A percentile compares a stretch with the other conserved stretches of the same genome.
phyloP scores from a whole-genome alignment of 2,888 invertebrate species.

The Octonoba sinensis region DNA sequence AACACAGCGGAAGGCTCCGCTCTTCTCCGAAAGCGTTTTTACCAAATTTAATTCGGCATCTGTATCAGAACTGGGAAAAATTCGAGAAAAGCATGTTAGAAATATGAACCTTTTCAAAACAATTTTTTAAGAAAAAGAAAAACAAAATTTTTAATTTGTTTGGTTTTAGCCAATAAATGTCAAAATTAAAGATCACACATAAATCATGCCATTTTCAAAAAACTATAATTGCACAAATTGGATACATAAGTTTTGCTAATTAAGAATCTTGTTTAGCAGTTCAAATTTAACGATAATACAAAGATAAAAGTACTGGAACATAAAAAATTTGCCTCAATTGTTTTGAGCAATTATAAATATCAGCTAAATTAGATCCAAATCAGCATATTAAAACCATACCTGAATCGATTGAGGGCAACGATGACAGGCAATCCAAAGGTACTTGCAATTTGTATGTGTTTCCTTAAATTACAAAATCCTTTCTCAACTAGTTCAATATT shows the following conservation, averaged over 20 bases:
- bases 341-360: neutral
- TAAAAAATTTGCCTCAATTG: neutral
- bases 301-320: too few relatives aligned
- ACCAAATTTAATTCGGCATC: constrained; percentile 85
- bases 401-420: constrained; percentile 90
- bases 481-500: constrained; percentile 87
- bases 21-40: constrained; percentile 78
- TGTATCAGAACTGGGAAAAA: constrained; percentile 82
- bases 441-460: constrained; percentile 92
- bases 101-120: too few relatives aligned
- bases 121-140: constrained; percentile 6
- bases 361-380: neutral
- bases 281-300: too few relatives aligned
- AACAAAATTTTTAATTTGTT: neutral
- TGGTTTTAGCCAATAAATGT: too few relatives aligned
- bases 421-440: constrained; percentile 94
- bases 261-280: too few relatives aligned
- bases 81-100: too few relatives aligned
- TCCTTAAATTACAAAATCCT: constrained; percentile 89
- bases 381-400: constrained; percentile 73
- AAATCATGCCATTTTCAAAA: neutral
- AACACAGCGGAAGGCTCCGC: constrained; percentile 90
- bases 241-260: too few relatives aligned
- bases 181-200: neutral
- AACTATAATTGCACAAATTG: too few relatives aligned